phyloP scores from a whole-genome alignment of 2,888 invertebrate species.

The Leucophenga maculata region DNA sequence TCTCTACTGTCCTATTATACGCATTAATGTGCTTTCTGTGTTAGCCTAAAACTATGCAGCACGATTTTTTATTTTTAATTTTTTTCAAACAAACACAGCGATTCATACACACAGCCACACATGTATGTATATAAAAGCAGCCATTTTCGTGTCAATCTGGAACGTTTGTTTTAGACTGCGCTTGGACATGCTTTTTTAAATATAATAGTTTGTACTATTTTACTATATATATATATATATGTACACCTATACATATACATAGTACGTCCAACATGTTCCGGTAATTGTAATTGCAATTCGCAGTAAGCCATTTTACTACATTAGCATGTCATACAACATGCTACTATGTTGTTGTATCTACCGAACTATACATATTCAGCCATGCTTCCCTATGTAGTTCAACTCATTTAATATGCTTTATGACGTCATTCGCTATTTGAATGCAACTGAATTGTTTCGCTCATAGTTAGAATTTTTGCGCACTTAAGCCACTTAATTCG shows the following conservation, averaged over 20 bases:
- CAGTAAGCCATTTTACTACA: too few relatives aligned
- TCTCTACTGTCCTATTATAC: slow-evolving; percentile 60
- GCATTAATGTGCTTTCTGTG: slow-evolving; percentile 65
- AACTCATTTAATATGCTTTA: slow-evolving; percentile 61
- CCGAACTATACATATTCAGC: neutral
- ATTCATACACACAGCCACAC: neutral
- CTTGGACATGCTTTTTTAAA: too few relatives aligned
- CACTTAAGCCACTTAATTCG: too few relatives aligned
- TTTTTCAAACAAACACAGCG: slow-evolving; percentile 4
- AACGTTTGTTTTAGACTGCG: too few relatives aligned
- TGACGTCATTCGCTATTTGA: slow-evolving; percentile 55
- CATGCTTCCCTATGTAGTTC: slow-evolving; percentile 23
- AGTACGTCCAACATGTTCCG: neutral
- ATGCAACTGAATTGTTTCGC: slow-evolving; percentile 4
- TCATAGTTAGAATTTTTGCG: neutral
- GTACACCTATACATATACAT: too few relatives aligned
- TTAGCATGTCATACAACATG: neutral
- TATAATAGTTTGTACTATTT: too few relatives aligned
- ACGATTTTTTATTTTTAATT: slow-evolving; percentile 38
- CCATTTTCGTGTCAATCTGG: too few relatives aligned
- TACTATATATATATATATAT: neutral
- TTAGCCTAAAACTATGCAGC: slow-evolving; percentile 46
- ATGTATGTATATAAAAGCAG: neutral
- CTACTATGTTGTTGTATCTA: neutral
- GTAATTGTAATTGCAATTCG: slow-evolving; percentile 2